phyloP scores from a whole-genome alignment of 2,888 invertebrate genomes.

The Podabrus alpinus region DNA sequence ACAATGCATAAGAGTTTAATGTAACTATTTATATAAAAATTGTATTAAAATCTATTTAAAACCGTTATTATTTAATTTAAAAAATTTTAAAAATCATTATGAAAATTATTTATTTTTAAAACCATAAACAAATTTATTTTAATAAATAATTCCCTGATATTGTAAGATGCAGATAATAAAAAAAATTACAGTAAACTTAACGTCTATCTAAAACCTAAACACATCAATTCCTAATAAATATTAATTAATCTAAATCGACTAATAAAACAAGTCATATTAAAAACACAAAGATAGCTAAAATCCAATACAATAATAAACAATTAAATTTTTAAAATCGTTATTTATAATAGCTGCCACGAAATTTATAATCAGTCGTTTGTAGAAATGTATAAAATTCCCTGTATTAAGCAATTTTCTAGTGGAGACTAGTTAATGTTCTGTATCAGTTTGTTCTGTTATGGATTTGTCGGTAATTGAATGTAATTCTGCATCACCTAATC shows the following conservation, averaged over 20 bases:
- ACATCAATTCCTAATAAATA: constrained; percentile 23
- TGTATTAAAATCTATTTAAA: constrained; percentile 7
- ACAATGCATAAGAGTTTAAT: constrained; percentile 32
- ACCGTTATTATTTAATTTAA: constrained; percentile 6
- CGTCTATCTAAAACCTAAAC: constrained; percentile 12
- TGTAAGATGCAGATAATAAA: constrained; percentile 18
- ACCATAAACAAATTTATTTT: not conserved
- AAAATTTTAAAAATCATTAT: constrained; percentile 2
- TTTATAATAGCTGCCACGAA: constrained; percentile 26
- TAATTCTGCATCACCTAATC: constrained; percentile 46
- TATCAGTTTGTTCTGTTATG: constrained; percentile 40
- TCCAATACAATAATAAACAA: constrained; percentile 12
- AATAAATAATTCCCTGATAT: constrained; percentile 22
- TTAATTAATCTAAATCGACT: constrained; percentile 17
- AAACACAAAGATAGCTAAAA: not conserved
- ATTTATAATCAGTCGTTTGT: constrained; percentile 20
- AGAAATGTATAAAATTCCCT: constrained; percentile 20
- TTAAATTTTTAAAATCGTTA: constrained; percentile 11
- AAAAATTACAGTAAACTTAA: constrained; percentile 10
- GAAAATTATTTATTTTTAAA: not conserved
- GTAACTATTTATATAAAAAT: constrained; percentile 12
- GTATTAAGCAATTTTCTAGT: constrained; percentile 4
- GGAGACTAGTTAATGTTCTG: not conserved
- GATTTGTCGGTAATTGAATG: constrained; percentile 54
- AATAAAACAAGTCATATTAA: constrained; percentile 16